Evolutionary conservation across 2,888 invertebrate genomes (phyloP), one percentile per base, ranked within the genome.

Genomic region (Parascotia fuliginaria): DNA sequence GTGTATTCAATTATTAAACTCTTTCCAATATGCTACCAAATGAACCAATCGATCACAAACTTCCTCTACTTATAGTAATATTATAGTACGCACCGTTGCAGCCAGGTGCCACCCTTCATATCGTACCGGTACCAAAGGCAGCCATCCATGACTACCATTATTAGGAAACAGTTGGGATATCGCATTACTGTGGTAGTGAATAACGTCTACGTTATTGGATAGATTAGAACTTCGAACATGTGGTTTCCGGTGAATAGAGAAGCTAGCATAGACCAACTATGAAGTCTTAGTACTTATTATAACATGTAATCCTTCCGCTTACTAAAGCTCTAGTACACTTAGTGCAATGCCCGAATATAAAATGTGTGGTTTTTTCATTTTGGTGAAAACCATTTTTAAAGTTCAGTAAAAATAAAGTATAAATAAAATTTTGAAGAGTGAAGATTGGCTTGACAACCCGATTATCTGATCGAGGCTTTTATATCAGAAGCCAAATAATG

Each of bases 131-230:
- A 24, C 3, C 54, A 65, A 56, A 55, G 49, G 68, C 61, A 83
- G 60, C 79, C 75, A 61, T 79, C 80, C 85, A 76, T 86, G 75
- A 78, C 82, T 51, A 71, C 76, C 74, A 84, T 77, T 73, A 70
- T 73, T 74, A 75, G 70, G 62, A 65, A 63, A 68, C 55, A 60
- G 58, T 58, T 58, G 65, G 48, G 41, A 49, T 39, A 67, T 66
- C 55, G 6, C 24, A 27, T 66, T 67, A 55, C 68, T 52, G 47
- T 29, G 60, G 63, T 55, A 45, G 15, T 31, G 36, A 15, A 42
- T 24, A 39, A 42, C 15, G 32, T 37, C 32, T 24, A 9, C 19
- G 31, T 14, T 24, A 28, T 29, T 31, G 7, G 28, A 34, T 46
- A 11, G 3, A 31, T 22, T 39, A 32, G 12, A 22, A 44, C 4